Evolutionary conservation across 2,888 invertebrate species (phyloP).

Genomic region (Notodonta dromedarius): DNA sequence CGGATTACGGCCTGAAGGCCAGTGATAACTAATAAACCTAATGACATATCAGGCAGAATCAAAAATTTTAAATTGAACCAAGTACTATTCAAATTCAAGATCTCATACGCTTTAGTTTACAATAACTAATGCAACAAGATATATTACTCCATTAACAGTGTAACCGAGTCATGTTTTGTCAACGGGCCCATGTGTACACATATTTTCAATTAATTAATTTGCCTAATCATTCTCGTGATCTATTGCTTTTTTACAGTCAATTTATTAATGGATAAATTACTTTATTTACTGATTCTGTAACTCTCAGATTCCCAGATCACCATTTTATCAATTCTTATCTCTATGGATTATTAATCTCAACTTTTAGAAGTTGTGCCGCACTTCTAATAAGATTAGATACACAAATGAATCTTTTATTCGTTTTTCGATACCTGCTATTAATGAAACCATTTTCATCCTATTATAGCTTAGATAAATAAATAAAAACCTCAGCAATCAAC

Average conservation of each 20-base stretch:
- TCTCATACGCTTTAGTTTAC: constrained; percentile 10
- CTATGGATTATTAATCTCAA: background rate
- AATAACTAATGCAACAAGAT: constrained; percentile 9
- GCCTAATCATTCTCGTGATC: constrained; percentile 31
- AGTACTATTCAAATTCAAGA: background rate
- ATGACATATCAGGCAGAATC: no score
- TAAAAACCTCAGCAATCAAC: background rate
- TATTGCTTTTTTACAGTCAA: constrained; percentile 34
- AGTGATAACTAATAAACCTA: no score
- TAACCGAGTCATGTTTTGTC: constrained; percentile 19
- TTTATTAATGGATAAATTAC: constrained; percentile 28
- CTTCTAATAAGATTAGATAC: constrained; percentile 36
- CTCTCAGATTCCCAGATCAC: no score
- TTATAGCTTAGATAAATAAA: background rate
- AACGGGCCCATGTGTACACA: constrained; percentile 23
- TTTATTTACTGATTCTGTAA: constrained; percentile 18
- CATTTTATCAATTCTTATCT: no score
- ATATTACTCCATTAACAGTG: constrained; percentile 19
- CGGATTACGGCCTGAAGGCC: no score
- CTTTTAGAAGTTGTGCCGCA: constrained; percentile 12
- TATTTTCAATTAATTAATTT: constrained; percentile 31
- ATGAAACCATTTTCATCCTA: background rate
- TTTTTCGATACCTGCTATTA: no score
- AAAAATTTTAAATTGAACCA: no score
- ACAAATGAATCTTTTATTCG: no score